A percentile compares a stretch with the other conserved stretches of the same genome.
Evolutionary conservation across 2,797 vertebrate genomes (phyloP).

Genomic region (Ptychobarbus kaznakovi): DNA sequence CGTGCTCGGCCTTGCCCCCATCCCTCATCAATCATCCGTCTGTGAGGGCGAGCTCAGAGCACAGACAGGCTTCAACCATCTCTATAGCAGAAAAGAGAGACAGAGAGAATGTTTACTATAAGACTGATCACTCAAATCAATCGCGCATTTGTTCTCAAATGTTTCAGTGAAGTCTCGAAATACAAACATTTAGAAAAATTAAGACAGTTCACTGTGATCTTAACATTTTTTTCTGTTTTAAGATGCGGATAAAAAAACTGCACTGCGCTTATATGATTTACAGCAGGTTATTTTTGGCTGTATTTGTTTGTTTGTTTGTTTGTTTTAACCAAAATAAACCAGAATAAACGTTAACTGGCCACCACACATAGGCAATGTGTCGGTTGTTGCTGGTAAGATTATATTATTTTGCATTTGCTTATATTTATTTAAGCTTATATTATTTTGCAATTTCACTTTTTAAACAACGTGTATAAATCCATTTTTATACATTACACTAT

Average conservation of each 20-base stretch:
- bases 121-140: slow-evolving; percentile 47
- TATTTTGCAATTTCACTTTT: background rate
- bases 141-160: slow-evolving; percentile 25
- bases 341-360: background rate
- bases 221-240: background rate
- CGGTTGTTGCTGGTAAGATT: background rate
- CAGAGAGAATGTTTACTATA: slow-evolving; percentile 65
- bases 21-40: slow-evolving; percentile 99
- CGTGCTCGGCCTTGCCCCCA: slow-evolving; percentile 94
- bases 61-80: slow-evolving; percentile 86
- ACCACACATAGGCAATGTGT: background rate
- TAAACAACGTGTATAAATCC: background rate
- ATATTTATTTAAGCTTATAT: background rate
- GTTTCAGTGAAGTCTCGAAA: slow-evolving; percentile 6
- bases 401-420: background rate
- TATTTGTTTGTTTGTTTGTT: background rate
- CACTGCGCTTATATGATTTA: background rate
- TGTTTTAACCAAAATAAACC: background rate
- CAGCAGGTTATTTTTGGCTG: background rate
- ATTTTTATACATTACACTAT: background rate
- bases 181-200: slow-evolving; percentile 28
- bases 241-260: background rate
- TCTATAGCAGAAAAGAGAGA: slow-evolving; percentile 77
- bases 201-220: background rate
- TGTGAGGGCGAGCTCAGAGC: slow-evolving; percentile 88